A percentile compares a stretch with the other conserved stretches of the same genome.
Evolutionary conservation across 1,140 invertebrate genomes (phyloP).

Genomic region (Drosophila gunungcola): DNA sequence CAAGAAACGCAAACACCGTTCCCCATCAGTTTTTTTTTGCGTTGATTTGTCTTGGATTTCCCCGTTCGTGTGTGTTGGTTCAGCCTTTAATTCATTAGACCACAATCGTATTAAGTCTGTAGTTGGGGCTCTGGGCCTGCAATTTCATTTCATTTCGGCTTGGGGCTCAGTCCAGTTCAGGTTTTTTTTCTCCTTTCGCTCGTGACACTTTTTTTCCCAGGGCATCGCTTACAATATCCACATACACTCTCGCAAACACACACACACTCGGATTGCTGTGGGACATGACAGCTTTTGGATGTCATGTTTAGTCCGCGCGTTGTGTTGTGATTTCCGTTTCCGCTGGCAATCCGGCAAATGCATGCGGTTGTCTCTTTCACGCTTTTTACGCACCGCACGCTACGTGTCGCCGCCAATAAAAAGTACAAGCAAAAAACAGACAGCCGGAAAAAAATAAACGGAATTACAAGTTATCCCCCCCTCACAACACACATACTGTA

Average conservation of each 20-base stretch:
- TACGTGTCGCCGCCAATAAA: constrained; percentile 49
- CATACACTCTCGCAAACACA: constrained; percentile 10
- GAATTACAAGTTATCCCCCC: constrained; percentile 48
- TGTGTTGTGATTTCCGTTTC: constrained; percentile 66
- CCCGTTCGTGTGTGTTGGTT: constrained; percentile 40
- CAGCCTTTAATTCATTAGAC: constrained; percentile 67
- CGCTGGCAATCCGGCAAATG: constrained; percentile 52
- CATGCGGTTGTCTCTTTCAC: constrained; percentile 57
- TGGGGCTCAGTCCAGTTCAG: constrained; percentile 23
- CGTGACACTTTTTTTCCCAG: constrained; percentile 47
- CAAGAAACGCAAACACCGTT: not conserved
- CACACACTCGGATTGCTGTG: constrained; percentile 21
- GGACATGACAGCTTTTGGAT: constrained; percentile 64
- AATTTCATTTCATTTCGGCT: constrained; percentile 51
- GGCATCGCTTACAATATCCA: constrained; percentile 59
- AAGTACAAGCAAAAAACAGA: constrained; percentile 51
- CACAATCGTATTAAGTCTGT: constrained; percentile 64
- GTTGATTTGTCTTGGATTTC: constrained; percentile 57
- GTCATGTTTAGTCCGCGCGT: constrained; percentile 61
- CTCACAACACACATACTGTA: constrained; percentile 1
- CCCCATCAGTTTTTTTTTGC: constrained; percentile 41
- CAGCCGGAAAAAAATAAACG: constrained; percentile 34
- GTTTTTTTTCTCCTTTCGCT: constrained; percentile 38
- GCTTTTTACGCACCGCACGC: constrained; percentile 60
- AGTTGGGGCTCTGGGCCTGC: constrained; percentile 45